These are phyloP conservation scores for Hybos culiciformis DNA, from an alignment of 2,888 invertebrate species.

Conservation along the genomic window DNA sequence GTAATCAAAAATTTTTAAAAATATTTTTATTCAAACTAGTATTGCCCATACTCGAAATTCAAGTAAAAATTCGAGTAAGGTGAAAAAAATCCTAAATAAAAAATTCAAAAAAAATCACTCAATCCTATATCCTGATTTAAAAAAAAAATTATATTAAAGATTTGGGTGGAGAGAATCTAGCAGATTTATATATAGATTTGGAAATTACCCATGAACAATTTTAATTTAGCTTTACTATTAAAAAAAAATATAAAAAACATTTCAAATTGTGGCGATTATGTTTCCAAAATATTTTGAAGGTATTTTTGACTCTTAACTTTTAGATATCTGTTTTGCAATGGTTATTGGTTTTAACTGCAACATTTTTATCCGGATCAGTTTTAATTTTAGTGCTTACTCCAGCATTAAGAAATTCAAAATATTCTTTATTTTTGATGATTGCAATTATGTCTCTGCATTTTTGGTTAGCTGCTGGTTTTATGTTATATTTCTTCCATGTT, in stretches of 20 bases:
- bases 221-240: conserved; percentile 1
- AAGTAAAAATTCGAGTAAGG: too few relatives aligned
- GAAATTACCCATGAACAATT: too few relatives aligned
- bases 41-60: too few relatives aligned
- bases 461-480: conserved; percentile 72
- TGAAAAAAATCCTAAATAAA: too few relatives aligned
- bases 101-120: too few relatives aligned
- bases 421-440: conserved; percentile 47
- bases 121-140: too few relatives aligned
- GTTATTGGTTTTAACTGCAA: conserved; percentile 68
- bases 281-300: not conserved
- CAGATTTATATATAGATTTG: too few relatives aligned
- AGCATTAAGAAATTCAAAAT: conserved; percentile 50
- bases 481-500: conserved; percentile 65
- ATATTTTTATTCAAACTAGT: too few relatives aligned
- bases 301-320: conserved; percentile 3
- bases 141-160: too few relatives aligned
- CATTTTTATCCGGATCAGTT: conserved; percentile 73
- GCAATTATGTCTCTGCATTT: conserved; percentile 66
- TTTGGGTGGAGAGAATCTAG: too few relatives aligned
- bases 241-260: too few relatives aligned
- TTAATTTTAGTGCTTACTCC: conserved; percentile 72
- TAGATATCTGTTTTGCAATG: conserved; percentile 66
- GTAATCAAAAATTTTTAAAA: not conserved
- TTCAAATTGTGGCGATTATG: too few relatives aligned